phyloP scores from a whole-genome alignment of 2,888 invertebrate species.

The Synanthedon myopaeformis region DNA sequence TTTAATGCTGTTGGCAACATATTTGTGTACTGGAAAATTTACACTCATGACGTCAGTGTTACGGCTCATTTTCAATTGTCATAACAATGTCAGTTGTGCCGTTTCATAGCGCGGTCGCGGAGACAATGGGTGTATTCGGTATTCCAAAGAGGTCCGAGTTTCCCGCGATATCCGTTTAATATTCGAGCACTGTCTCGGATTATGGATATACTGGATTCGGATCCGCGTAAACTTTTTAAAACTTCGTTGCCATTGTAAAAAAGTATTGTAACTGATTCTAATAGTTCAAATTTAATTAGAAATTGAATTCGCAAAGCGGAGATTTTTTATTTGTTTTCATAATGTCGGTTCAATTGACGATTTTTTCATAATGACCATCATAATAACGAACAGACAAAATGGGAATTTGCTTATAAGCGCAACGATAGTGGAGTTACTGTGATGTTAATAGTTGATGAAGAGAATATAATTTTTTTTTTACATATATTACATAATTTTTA shows the following conservation, averaged over 20 bases:
- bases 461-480: too few relatives aligned
- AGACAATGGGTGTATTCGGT: constrained; percentile 40
- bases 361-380: too few relatives aligned
- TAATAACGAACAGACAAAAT: too few relatives aligned
- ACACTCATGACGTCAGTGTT: neutral
- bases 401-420: too few relatives aligned
- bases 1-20: neutral
- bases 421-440: too few relatives aligned
- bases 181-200: constrained; percentile 37
- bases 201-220: constrained; percentile 23
- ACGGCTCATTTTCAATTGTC: neutral
- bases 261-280: neutral
- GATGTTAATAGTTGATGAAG: too few relatives aligned
- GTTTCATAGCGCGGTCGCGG: neutral
- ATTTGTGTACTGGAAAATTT: neutral
- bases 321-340: too few relatives aligned
- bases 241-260: constrained; percentile 12
- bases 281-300: neutral
- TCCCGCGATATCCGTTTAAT: constrained; percentile 48
- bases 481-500: too few relatives aligned
- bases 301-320: neutral
- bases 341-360: too few relatives aligned
- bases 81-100: neutral
- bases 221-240: constrained; percentile 15
- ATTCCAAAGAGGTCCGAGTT: constrained; percentile 39